phyloP scores from a whole-genome alignment of 2,888 invertebrate species.

The Thereva unica region DNA sequence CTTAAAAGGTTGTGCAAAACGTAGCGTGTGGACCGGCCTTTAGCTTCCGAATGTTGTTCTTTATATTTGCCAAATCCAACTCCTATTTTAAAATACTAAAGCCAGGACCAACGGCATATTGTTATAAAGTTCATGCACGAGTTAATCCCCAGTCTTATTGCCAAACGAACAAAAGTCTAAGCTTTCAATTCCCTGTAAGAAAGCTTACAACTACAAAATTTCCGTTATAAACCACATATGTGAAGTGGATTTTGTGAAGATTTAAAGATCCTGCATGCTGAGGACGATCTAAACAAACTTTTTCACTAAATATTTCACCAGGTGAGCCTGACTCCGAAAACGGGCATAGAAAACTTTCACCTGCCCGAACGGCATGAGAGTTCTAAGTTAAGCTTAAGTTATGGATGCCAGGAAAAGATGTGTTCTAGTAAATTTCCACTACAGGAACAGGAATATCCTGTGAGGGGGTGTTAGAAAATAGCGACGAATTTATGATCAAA shows the following conservation, averaged over 20 bases:
- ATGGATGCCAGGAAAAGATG: conserved; percentile 30
- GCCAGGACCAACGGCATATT: too few relatives aligned
- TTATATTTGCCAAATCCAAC: too few relatives aligned
- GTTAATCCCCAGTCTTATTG: too few relatives aligned
- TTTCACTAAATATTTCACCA: conserved; percentile 36
- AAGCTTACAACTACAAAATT: too few relatives aligned
- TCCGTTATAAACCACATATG: conserved; percentile 11
- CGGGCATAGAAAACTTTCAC: background rate
- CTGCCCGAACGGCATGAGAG: conserved; percentile 6
- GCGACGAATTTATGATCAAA: conserved; percentile 32
- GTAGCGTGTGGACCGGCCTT: too few relatives aligned
- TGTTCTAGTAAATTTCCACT: conserved; percentile 21
- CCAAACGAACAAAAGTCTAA: too few relatives aligned
- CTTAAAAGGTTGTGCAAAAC: too few relatives aligned
- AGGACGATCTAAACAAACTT: conserved; percentile 32
- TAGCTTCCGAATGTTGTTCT: too few relatives aligned
- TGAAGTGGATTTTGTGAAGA: conserved; percentile 28
- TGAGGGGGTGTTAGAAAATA: conserved; percentile 21
- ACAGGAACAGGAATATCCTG: conserved; percentile 19
- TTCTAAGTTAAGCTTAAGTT: conserved; percentile 32
- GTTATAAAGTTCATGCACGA: too few relatives aligned
- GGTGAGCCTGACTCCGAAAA: conserved; percentile 20
- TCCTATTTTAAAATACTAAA: too few relatives aligned
- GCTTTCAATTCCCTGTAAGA: too few relatives aligned
- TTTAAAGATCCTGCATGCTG: conserved; percentile 14